Evolutionary conservation across 2,888 invertebrate genomes (phyloP).

Genomic region (Petrophora chlorosata): DNA sequence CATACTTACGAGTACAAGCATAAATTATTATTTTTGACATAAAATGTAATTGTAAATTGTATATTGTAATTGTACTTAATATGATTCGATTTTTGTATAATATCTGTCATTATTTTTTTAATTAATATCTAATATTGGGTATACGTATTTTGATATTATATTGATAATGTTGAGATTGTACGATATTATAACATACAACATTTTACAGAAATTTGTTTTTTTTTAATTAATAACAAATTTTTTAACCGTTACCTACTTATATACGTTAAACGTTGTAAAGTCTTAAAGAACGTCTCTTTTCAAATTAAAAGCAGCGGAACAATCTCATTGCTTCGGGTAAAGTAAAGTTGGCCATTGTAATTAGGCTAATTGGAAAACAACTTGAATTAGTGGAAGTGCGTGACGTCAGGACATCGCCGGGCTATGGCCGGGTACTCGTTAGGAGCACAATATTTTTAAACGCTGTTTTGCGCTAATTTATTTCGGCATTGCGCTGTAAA

Average conservation of each 20-base stretch:
- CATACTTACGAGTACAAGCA: too few species aligned
- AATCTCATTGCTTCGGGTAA: conserved; percentile 31
- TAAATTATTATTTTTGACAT: too few species aligned
- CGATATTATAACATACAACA: too few species aligned
- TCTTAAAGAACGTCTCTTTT: conserved; percentile 27
- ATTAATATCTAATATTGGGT: too few species aligned
- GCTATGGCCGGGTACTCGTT: conserved; percentile 19
- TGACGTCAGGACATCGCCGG: conserved; percentile 32
- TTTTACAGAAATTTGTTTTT: too few species aligned
- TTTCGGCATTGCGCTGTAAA: neutral
- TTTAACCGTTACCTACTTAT: neutral
- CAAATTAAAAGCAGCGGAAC: conserved; percentile 37
- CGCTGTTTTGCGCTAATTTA: conserved; percentile 1
- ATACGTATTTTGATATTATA: too few species aligned
- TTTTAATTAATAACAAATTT: neutral
- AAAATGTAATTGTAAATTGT: too few species aligned
- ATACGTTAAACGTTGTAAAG: conserved; percentile 8
- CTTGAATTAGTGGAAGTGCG: conserved; percentile 36
- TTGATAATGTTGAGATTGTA: too few species aligned
- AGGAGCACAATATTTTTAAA: conserved; percentile 11
- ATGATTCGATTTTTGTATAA: too few species aligned
- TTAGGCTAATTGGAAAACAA: conserved; percentile 40
- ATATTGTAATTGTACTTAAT: too few species aligned
- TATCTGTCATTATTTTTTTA: too few species aligned
- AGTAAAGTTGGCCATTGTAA: conserved; percentile 36